These are phyloP conservation scores for Drosophila subquinaria DNA, from an alignment of 2,888 invertebrate species.

Conservation along the genomic window DNA sequence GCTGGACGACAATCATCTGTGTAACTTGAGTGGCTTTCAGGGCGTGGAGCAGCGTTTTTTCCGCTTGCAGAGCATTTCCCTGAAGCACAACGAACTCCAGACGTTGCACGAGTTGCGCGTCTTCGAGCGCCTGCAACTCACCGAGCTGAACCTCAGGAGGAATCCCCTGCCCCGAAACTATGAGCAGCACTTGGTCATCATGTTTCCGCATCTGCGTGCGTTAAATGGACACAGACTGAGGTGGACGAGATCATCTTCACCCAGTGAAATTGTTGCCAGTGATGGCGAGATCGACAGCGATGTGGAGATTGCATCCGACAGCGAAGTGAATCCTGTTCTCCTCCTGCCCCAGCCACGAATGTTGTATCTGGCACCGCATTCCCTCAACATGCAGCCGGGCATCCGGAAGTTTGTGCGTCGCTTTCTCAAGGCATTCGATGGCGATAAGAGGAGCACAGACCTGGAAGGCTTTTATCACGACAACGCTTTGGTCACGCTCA, in stretches of 20 bases:
- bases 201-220: conserved; percentile 34
- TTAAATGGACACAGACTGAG: conserved; percentile 29
- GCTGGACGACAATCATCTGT: conserved; percentile 58
- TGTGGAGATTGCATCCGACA: conserved; percentile 40
- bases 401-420: conserved; percentile 32
- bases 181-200: conserved; percentile 28
- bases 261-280: neutral
- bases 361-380: conserved; percentile 25
- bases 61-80: conserved; percentile 39
- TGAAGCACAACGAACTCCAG: conserved; percentile 41
- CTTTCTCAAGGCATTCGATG: conserved; percentile 48
- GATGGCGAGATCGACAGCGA: conserved; percentile 38
- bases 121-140: conserved; percentile 34
- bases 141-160: conserved; percentile 28
- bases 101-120: conserved; percentile 20
- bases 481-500: conserved; percentile 26
- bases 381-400: neutral
- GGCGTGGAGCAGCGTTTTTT: conserved; percentile 42
- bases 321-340: conserved; percentile 24
- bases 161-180: conserved; percentile 52
- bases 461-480: conserved; percentile 36
- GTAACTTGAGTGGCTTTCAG: conserved; percentile 28
- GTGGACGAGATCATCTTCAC: neutral
- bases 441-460: conserved; percentile 3
- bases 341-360: conserved; percentile 28